Evolutionary conservation across 2,888 invertebrate species (phyloP).

Genomic region (Abrostola triplasia): DNA sequence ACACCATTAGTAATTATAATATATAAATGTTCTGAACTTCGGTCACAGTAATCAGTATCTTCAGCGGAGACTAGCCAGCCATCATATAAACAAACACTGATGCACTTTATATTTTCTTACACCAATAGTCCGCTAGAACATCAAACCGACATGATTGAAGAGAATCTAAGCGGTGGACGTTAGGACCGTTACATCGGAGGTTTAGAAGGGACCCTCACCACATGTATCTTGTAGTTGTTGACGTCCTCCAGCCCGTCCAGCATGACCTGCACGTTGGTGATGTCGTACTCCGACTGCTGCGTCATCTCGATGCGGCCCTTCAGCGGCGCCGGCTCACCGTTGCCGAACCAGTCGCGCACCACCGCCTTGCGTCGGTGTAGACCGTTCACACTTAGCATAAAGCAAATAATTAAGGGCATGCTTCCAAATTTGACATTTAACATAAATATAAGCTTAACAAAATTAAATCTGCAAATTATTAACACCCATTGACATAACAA

Average conservation of each 20-base stretch:
- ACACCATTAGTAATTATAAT: background rate
- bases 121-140: no score
- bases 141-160: no score
- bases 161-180: no score
- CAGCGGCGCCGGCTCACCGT: conserved; percentile 90
- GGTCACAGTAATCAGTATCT: no score
- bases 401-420: background rate
- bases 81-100: no score
- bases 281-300: conserved; percentile 95
- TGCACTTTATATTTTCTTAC: no score
- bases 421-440: no score
- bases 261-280: conserved; percentile 93
- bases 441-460: no score
- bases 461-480: no score
- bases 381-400: conserved; percentile 90
- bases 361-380: conserved; percentile 94
- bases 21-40: no score
- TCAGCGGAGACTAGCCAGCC: no score
- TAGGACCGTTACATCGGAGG: background rate
- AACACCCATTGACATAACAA: no score
- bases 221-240: conserved; percentile 94
- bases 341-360: conserved; percentile 95
- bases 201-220: conserved; percentile 84
- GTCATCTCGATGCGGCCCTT: conserved; percentile 94
- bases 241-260: conserved; percentile 91